Evolutionary conservation across 2,113 vertebrate genomes (phyloP).

Genomic region (Furnarius figulus): DNA sequence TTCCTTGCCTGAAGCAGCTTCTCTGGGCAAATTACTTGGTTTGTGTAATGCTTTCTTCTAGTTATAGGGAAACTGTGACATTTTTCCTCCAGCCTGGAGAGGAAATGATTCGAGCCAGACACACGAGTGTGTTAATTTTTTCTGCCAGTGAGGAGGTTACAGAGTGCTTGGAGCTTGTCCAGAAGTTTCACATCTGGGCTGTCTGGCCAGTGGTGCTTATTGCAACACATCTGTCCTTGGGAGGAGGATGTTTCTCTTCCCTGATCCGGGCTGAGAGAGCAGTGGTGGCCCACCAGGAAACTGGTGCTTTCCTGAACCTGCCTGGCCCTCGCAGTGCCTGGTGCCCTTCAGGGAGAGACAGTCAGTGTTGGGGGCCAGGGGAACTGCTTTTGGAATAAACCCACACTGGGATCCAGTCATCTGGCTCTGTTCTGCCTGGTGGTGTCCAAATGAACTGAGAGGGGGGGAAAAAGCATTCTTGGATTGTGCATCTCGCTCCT

Average conservation of each 20-base stretch:
- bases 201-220: neutral
- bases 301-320: neutral
- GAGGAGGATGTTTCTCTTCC: neutral
- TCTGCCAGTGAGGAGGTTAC: neutral
- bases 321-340: neutral
- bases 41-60: neutral
- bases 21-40: neutral
- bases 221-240: neutral
- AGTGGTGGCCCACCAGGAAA: neutral
- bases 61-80: neutral
- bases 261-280: accelerated
- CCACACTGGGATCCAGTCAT: neutral
- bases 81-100: neutral
- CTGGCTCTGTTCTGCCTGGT: neutral
- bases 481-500: neutral
- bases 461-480: neutral
- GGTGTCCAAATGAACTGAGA: neutral
- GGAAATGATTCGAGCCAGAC: neutral
- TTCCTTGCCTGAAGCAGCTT: neutral
- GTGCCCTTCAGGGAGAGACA: neutral
- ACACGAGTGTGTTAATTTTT: neutral
- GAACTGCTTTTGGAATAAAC: neutral
- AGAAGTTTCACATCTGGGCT: neutral
- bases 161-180: neutral
- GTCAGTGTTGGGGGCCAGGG: accelerated